Evolutionary conservation across 2,888 invertebrate genomes (phyloP), one percentile per base, ranked within the genome.

Genomic region (Hydriomena furcata): DNA sequence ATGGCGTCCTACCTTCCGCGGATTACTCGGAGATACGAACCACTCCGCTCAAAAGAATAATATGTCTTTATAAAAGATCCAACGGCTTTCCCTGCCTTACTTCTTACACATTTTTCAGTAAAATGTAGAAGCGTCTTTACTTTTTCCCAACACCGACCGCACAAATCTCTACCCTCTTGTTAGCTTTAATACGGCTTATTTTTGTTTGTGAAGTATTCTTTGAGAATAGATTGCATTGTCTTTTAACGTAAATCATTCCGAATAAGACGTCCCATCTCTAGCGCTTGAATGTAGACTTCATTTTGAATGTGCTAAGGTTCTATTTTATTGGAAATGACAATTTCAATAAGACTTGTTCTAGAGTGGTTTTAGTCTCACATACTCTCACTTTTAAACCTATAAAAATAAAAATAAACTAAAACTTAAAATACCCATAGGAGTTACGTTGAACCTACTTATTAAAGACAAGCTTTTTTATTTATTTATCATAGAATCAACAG

Each of bases 1-100:
- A 86, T 83, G 74, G 78, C 72, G 72, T 63, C 58, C 71, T 79
- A 88, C 88, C 88, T 87, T 82, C 71, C 74, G 58, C 65, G 82
- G 88, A 88, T 89, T 87, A 88, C 80, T 57, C 35, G 73, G 70
- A 70, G 76, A 80, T 81, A 83, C 73, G 74, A 80, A 84, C 75
- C 82, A 77, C 71, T 77, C 75, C 73, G 73, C 76, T 87, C 87
- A 84, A 86, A 89, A 87, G 89, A 89, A 88, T 88, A 88, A 89
- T 89, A 88, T 84, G 85, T 89, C 89, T 89, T 88, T 89, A 89
- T 89, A 88, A 82, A 77, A 77, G 79, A 84, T 84, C 82, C 79
- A 76, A 71, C 71, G 79, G 84, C 85, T 85, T 87, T 86, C 81
- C 81, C 71, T 79, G 84, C 82, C 79, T 83, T 81, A 85, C 82